Conservation (phyloP, 1,140 invertebrate species). For the Papilio dardanus region DNA sequence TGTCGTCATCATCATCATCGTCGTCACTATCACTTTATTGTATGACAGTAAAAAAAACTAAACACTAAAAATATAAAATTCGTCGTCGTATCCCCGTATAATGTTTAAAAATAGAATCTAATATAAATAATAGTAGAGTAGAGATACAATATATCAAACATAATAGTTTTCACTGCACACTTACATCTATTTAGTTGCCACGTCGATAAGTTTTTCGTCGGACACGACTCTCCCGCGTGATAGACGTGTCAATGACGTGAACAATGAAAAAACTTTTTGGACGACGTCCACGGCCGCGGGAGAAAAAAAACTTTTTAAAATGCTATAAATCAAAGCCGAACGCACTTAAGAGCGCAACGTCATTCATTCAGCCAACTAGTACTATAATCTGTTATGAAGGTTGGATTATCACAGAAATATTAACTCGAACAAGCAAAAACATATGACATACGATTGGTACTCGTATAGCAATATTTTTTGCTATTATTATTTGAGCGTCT, state of each 20-base stretch:
- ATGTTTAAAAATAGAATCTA: not conserved
- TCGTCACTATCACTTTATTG: too few species aligned
- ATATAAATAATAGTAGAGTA: not conserved
- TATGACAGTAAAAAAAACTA: too few species aligned
- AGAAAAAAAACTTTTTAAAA: constrained; percentile 28
- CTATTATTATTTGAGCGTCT: too few species aligned
- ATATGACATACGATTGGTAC: not conserved
- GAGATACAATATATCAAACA: not conserved
- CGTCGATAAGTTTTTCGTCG: constrained; percentile 4
- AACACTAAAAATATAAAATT: too few species aligned
- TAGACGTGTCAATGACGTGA: constrained; percentile 32
- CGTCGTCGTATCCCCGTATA: not conserved
- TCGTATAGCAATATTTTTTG: too few species aligned
- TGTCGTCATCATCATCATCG: too few species aligned
- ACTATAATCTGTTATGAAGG: constrained; percentile 6
- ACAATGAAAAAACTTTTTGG: constrained; percentile 33
- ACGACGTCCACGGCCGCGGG: constrained; percentile 24
- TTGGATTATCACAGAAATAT: not conserved
- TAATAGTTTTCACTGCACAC: not conserved
- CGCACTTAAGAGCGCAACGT: constrained; percentile 13
- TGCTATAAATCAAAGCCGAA: constrained; percentile 26
- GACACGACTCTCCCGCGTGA: constrained; percentile 19
- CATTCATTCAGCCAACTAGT: constrained; percentile 14
- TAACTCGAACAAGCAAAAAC: not conserved
- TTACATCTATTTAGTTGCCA: constrained; percentile 10